Evolutionary conservation across 1,140 invertebrate species (phyloP).

Genomic region (Steinernema khuongi): DNA sequence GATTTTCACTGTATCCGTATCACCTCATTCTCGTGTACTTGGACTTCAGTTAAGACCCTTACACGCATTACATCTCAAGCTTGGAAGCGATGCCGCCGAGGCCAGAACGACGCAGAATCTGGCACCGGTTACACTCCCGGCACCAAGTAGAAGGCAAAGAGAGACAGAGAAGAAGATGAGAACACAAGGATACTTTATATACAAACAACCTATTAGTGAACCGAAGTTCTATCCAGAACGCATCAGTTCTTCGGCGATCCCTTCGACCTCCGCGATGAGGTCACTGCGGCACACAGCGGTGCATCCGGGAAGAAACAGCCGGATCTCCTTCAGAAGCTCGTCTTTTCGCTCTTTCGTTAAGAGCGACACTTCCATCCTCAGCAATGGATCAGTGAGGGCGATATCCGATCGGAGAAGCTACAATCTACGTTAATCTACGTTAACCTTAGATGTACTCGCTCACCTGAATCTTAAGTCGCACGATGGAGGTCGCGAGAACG

Average conservation of each 20-base stretch:
- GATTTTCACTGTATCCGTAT: no score
- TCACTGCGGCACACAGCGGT: background rate
- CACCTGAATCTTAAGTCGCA: background rate
- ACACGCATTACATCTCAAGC: no score
- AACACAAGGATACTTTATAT: no score
- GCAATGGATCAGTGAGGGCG: background rate
- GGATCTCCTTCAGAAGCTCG: background rate
- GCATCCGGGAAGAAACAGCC: background rate
- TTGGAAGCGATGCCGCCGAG: no score
- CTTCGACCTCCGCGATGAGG: background rate
- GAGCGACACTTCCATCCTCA: background rate
- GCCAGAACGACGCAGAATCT: no score
- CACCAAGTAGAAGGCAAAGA: no score
- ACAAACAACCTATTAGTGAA: no score
- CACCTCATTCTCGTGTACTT: no score
- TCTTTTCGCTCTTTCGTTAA: background rate
- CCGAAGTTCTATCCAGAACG: no score
- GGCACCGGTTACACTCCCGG: no score
- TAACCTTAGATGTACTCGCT: background rate
- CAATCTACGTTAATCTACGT: background rate
- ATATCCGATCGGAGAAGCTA: background rate
- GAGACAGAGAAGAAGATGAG: no score
- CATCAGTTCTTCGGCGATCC: background rate
- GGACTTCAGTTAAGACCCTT: no score
- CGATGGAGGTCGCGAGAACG: background rate